Evolutionary conservation across 2,113 vertebrate species (phyloP), one percentile per base, ranked within the genome.

Genomic region (Pyrgilauda ruficollis): DNA sequence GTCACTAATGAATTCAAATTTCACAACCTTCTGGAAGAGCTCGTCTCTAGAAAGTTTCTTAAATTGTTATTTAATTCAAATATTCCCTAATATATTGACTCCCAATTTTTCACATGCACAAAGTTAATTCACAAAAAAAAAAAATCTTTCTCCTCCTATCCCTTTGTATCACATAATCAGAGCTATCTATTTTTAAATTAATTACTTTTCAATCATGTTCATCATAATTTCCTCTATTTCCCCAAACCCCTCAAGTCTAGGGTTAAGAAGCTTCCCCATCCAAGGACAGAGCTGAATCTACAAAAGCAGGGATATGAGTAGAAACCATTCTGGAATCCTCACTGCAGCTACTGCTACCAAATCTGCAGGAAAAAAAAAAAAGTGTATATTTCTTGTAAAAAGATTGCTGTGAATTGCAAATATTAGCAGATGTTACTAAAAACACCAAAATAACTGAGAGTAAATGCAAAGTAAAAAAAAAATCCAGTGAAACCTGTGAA

Each of bases 281-380:
- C 55, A 75, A 41, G 46, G 33, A 74, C 6, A 49, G 1, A 64
- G 75, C 18, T 53, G 61, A 58, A 55, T 17, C 28, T 79, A 52
- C 35, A 92, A 39, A 61, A 79, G 23, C n/a, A 47, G 13, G 3
- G 8, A 7, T 21, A 77, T 7, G 22, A 88, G 28, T 1, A 87
- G 75, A 91, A 96, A 90, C 9, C 49, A 80, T 86, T 80, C 73
- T 80, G 30, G 50, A 93, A 86, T 67, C 39, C n/a, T 66, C 78
- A 55, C 35, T 82, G 53, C 84, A 89, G 56, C 35, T 70, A 50
- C 27, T 74, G 84, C 23, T 69, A 79, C 20, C 15, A 53, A 64
- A 85, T 52, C 75, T 83, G 27, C 49, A 90, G 28, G 13, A 9
- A 55, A 82, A 74, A 14, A 55, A 82, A 74, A 77, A 43, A 58